Conservation (phyloP, 2,797 vertebrate species). For the Urophycis tenuis region DNA sequence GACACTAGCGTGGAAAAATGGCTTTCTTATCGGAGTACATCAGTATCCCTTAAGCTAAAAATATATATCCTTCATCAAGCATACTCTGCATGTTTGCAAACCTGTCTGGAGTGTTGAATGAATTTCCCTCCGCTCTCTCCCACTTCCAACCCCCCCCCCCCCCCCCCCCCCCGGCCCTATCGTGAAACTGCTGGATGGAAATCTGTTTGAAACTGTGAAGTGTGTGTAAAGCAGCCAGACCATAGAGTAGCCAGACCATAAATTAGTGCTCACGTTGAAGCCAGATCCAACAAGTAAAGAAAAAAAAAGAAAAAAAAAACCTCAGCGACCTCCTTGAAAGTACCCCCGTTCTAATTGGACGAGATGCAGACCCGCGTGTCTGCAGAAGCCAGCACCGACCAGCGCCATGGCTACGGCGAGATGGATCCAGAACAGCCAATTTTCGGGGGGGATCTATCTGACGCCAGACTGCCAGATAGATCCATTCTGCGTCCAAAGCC, state of each 20-base stretch:
- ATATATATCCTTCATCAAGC: conserved; percentile 24
- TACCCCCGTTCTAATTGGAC: conserved; percentile 25
- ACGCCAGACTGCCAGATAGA: conserved; percentile 29
- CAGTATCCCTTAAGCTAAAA: conserved; percentile 28
- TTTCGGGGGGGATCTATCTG: conserved; percentile 49
- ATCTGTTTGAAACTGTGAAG: conserved; percentile 25
- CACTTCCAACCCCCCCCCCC: not conserved
- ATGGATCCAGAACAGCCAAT: conserved; percentile 54
- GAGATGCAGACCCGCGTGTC: conserved; percentile 33
- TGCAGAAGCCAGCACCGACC: not conserved
- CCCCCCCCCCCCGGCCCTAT: not conserved
- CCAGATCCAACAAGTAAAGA: conserved; percentile 39
- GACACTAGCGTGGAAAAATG: not conserved
- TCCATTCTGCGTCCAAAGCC: conserved; percentile 13
- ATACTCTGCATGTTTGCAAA: conserved; percentile 46
- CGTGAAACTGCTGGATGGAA: conserved; percentile 23
- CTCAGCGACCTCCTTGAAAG: conserved; percentile 48
- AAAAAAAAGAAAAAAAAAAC: conserved; percentile 38
- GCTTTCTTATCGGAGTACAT: conserved; percentile 44
- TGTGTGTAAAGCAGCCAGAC: conserved; percentile 37
- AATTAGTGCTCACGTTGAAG: not conserved
- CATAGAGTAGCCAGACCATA: conserved; percentile 25
- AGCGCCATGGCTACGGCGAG: conserved; percentile 58
- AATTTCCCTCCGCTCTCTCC: conserved; percentile 7
- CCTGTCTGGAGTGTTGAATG: conserved; percentile 28